phyloP scores from a whole-genome alignment of 2,888 invertebrate genomes.

The Pantelozetes paolii region DNA sequence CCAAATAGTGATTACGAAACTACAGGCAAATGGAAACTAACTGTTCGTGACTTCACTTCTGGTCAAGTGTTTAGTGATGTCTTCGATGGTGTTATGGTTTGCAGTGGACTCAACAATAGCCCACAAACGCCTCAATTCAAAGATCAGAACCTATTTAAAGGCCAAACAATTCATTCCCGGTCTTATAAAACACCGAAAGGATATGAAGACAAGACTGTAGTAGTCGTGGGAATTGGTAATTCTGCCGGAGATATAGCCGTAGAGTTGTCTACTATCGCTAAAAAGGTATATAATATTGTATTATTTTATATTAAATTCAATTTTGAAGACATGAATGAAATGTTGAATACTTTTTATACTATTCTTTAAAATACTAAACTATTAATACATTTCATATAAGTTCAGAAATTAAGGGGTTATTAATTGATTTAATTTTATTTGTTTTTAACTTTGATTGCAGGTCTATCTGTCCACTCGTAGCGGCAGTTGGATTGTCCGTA shows the following conservation, averaged over 20 bases:
- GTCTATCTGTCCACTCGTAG: conserved; percentile 55
- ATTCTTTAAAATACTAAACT: not conserved
- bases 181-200: conserved; percentile 46
- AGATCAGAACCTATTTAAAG: conserved; percentile 53
- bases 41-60: not conserved
- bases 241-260: conserved; percentile 54
- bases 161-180: conserved; percentile 48
- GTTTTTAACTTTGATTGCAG: conserved; percentile 48
- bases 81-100: conserved; percentile 56
- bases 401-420: not conserved
- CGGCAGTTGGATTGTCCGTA: conserved; percentile 56
- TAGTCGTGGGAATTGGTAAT: conserved; percentile 57
- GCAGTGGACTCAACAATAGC: conserved; percentile 56
- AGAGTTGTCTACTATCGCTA: conserved; percentile 51
- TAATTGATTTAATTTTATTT: not conserved
- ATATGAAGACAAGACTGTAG: conserved; percentile 51
- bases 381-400: not conserved
- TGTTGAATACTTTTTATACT: no score
- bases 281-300: conserved; percentile 48
- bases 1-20: conserved; percentile 43
- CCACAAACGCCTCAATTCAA: conserved; percentile 53
- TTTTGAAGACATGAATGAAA: no score
- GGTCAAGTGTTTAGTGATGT: conserved; percentile 48
- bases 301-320: no score
- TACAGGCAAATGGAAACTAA: conserved; percentile 34